These are phyloP conservation scores for Falco concolor DNA, from an alignment of 2,797 vertebrate genomes.

Conservation along the genomic window DNA sequence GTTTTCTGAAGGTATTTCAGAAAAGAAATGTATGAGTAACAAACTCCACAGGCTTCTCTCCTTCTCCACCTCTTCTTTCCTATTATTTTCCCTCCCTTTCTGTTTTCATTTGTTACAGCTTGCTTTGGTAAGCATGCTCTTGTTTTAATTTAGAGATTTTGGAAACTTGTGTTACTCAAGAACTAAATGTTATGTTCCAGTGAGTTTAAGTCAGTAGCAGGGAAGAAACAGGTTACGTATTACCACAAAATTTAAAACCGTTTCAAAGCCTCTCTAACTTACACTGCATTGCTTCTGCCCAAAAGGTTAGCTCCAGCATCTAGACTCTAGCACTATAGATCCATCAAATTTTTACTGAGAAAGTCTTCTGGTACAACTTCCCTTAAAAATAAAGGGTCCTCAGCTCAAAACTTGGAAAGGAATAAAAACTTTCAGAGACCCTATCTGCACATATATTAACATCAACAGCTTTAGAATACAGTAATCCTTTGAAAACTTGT, in stretches of 20 bases:
- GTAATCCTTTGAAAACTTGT: not conserved
- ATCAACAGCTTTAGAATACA: not conserved
- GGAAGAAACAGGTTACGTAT: not conserved
- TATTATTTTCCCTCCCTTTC: not conserved
- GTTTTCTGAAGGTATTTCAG: not conserved
- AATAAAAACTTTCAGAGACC: not conserved
- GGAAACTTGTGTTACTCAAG: not conserved
- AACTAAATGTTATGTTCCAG: not conserved
- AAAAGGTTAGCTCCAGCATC: not conserved
- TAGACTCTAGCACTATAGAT: not conserved
- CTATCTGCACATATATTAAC: not conserved
- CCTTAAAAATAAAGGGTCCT: not conserved
- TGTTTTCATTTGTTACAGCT: not conserved
- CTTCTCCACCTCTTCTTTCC: not conserved
- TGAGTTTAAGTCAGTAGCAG: not conserved
- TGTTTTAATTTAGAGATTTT: not conserved
- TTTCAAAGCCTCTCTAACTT: not conserved
- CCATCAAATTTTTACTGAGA: not conserved
- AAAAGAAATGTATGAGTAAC: not conserved
- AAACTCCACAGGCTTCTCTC: not conserved
- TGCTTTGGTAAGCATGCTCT: not conserved
- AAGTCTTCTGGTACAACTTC: not conserved
- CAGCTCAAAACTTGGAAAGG: not conserved
- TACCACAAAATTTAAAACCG: not conserved
- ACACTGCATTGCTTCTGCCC: not conserved